Conservation (phyloP, 2,797 vertebrate species). For the Carduelis carduelis region DNA sequence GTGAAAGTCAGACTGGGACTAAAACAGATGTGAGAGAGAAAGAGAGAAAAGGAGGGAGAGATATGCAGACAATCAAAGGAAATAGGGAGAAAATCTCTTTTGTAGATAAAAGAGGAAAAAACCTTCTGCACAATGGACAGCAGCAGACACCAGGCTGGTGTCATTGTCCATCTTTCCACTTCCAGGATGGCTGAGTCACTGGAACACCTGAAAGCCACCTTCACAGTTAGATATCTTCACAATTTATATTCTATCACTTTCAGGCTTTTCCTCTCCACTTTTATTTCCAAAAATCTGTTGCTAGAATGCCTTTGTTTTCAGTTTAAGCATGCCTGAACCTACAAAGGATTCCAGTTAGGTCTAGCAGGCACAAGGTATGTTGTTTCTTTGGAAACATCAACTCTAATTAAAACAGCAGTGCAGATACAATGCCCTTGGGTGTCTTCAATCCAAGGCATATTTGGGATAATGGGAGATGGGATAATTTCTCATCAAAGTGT, state of each 20-base stretch:
- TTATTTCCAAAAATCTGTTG: neutral
- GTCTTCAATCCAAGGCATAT: neutral
- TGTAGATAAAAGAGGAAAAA: neutral
- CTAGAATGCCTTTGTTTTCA: neutral
- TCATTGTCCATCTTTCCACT: neutral
- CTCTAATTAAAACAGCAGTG: neutral
- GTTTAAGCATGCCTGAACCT: neutral
- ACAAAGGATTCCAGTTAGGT: neutral
- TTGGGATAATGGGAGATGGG: neutral
- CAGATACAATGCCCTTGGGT: neutral
- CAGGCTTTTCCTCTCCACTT: neutral
- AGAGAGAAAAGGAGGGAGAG: neutral
- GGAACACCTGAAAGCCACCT: neutral
- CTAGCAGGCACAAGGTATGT: neutral
- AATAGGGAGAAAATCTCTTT: neutral
- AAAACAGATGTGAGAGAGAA: neutral
- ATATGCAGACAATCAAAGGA: neutral
- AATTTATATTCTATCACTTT: neutral
- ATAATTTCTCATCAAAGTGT: neutral
- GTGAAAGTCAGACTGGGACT: neutral
- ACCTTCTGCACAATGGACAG: neutral
- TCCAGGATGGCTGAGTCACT: neutral
- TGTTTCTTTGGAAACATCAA: conserved; percentile 40
- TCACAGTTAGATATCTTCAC: neutral
- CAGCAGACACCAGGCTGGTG: neutral